These are phyloP conservation scores for Ladona fulva DNA, from an alignment of 1,140 invertebrate species.

Conservation along the genomic window DNA sequence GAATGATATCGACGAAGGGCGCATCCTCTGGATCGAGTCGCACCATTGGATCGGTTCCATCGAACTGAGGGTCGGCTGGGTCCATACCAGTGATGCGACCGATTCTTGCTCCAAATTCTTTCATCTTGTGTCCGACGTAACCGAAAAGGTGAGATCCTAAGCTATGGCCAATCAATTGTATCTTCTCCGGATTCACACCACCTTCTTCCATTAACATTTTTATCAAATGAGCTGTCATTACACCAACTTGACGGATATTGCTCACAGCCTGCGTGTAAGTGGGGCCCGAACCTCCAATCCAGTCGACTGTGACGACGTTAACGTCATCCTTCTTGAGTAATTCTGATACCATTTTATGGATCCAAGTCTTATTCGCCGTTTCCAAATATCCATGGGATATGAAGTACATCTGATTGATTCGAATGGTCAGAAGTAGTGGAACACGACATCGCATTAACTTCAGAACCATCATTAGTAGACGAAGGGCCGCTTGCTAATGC, in stretches of 20 bases:
- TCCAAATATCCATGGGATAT: conserved; percentile 81
- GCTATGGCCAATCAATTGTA: conserved; percentile 85
- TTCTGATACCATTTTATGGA: conserved; percentile 47
- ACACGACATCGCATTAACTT: too few species aligned
- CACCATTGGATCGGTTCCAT: conserved; percentile 67
- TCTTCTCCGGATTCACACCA: conserved; percentile 33
- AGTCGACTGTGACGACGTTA: conserved; percentile 73
- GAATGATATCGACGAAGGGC: conserved; percentile 76
- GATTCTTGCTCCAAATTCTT: conserved; percentile 52
- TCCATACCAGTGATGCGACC: conserved; percentile 69
- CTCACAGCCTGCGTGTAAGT: conserved; percentile 85
- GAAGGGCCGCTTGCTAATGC: too few species aligned
- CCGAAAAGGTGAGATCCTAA: conserved; percentile 78
- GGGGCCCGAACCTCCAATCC: conserved; percentile 72
- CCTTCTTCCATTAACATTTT: conserved; percentile 40
- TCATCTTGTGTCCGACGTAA: conserved; percentile 66
- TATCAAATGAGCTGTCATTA: conserved; percentile 67
- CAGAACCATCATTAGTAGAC: too few species aligned
- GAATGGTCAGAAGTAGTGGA: too few species aligned
- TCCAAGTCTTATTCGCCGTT: conserved; percentile 66
- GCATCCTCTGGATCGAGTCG: conserved; percentile 78
- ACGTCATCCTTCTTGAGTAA: conserved; percentile 54
- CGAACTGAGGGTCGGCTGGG: conserved; percentile 87
- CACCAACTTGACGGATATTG: conserved; percentile 77
- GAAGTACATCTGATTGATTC: conserved; percentile 64